Percentiles rank a stretch among this genome's conserved stretches.
These are phyloP conservation scores for Pachypanchax playfairii DNA, from an alignment of 2,113 vertebrate species.

Conservation along the genomic window DNA sequence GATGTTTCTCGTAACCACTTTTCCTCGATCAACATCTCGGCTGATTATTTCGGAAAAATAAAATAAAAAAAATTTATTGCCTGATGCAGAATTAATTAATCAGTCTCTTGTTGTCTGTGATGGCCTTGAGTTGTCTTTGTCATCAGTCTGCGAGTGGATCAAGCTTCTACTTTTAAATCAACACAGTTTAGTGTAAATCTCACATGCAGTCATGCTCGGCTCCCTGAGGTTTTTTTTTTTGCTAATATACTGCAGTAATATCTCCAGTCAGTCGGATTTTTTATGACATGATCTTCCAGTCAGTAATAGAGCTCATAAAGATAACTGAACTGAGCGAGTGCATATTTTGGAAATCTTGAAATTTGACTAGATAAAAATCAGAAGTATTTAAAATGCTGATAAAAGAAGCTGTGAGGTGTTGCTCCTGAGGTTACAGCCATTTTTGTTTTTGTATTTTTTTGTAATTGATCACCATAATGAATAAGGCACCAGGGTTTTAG, in stretches of 20 bases:
- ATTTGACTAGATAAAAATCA: not conserved
- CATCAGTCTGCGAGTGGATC: not conserved
- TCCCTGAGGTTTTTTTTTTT: not conserved
- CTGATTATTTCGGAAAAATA: not conserved
- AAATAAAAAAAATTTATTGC: slow-evolving; percentile 7
- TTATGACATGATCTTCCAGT: not conserved
- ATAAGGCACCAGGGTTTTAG: slow-evolving; percentile 7
- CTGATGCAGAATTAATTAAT: not conserved
- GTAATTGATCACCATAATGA: slow-evolving; percentile 22
- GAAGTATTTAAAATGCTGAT: not conserved
- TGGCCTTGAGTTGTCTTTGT: not conserved
- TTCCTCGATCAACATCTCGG: not conserved
- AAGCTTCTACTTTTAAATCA: not conserved
- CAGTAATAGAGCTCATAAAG: slow-evolving; percentile 1
- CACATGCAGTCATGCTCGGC: not conserved
- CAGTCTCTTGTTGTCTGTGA: not conserved
- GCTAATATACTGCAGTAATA: not conserved
- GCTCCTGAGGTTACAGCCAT: not conserved
- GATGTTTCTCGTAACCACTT: slow-evolving; percentile 8
- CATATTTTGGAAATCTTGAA: not conserved
- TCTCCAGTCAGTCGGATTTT: not conserved
- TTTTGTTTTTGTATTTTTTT: not conserved
- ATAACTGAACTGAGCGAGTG: not conserved
- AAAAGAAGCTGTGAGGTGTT: slow-evolving; percentile 5
- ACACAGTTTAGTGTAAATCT: not conserved